phyloP scores from a whole-genome alignment of 2,113 vertebrate species.

The Pteruthius melanotis region DNA sequence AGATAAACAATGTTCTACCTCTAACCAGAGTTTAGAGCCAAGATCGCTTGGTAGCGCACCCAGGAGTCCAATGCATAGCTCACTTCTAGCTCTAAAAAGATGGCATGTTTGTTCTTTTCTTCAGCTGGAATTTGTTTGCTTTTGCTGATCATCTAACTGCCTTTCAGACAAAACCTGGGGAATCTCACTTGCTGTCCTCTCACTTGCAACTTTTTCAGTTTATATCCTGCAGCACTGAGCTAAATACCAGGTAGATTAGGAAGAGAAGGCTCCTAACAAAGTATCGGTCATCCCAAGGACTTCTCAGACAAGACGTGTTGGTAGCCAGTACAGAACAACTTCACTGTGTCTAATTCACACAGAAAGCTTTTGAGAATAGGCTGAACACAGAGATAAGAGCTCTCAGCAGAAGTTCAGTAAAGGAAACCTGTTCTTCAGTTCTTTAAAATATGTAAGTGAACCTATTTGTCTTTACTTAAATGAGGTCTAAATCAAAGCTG shows the following conservation, averaged over 20 bases:
- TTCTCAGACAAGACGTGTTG: background rate
- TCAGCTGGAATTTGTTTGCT: background rate
- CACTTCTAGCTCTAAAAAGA: background rate
- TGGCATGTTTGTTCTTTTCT: background rate
- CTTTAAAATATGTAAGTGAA: background rate
- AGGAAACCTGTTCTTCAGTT: background rate
- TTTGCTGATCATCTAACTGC: background rate
- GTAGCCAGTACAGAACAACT: background rate
- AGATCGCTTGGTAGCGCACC: background rate
- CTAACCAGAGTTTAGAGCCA: background rate
- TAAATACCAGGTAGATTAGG: background rate
- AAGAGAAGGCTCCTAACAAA: background rate
- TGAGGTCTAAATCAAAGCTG: background rate
- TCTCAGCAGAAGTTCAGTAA: background rate
- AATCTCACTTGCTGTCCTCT: background rate
- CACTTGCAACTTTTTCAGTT: background rate
- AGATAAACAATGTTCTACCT: background rate
- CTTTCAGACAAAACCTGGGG: background rate
- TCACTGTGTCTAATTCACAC: background rate
- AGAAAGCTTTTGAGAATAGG: background rate
- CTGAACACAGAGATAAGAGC: background rate
- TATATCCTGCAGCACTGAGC: background rate
- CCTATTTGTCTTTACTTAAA: background rate
- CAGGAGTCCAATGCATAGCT: background rate
- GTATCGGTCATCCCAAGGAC: background rate